A percentile compares a stretch with the other conserved stretches of the same genome.
Conservation (phyloP, 92 coral and sea anemone genomes). For the Siderastrea radians region DNA sequence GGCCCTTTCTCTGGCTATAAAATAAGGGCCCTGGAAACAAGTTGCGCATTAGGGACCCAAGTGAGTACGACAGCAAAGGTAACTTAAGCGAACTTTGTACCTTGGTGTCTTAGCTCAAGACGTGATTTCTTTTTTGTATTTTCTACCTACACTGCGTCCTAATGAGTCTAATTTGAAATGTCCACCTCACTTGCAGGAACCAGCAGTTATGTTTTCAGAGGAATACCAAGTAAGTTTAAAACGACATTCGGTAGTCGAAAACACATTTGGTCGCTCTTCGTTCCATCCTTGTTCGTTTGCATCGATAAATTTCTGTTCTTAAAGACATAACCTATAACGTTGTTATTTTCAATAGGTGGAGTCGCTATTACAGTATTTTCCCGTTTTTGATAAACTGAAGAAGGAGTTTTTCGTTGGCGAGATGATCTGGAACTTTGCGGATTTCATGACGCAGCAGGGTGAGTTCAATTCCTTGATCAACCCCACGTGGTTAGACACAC, state of each 20-base stretch:
- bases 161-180: neutral
- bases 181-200: slow-evolving; percentile 71
- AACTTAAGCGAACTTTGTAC: too few relatives aligned
- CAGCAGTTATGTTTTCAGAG: slow-evolving; percentile 97
- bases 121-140: neutral
- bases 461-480: slow-evolving; percentile 4
- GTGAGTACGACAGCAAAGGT: too few relatives aligned
- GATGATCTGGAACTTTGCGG: slow-evolving; percentile 99
- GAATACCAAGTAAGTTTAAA: slow-evolving; percentile 89
- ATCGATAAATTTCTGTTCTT: neutral
- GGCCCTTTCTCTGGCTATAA: too few relatives aligned
- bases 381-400: slow-evolving; percentile 94
- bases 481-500: neutral
- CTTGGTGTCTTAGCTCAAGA: neutral
- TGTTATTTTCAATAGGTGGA: slow-evolving; percentile 71
- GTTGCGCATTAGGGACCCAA: too few relatives aligned
- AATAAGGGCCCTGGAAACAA: too few relatives aligned
- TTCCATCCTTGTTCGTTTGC: neutral
- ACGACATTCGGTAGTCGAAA: neutral
- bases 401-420: slow-evolving; percentile 95
- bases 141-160: too few relatives aligned
- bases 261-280: neutral
- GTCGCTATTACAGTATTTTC: slow-evolving; percentile 91
- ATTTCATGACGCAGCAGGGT: slow-evolving; percentile 98
- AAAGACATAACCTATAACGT: neutral